Conservation (phyloP, 2,113 vertebrate species). For the Benthochromis sp. region DNA sequence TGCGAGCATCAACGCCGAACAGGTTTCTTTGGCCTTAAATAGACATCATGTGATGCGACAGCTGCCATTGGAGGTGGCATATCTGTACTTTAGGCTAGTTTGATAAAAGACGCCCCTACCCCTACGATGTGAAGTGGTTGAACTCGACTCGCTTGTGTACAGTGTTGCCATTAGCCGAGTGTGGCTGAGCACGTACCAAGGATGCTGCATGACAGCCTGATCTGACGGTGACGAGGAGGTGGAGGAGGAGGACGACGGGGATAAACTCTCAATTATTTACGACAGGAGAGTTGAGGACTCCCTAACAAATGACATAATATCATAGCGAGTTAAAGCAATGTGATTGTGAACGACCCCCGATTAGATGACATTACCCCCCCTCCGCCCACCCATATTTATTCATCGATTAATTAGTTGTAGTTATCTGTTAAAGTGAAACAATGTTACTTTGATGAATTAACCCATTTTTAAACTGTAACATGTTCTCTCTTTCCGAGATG, state of each 20-base stretch:
- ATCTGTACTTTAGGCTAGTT: not conserved
- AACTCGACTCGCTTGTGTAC: slow-evolving; percentile 70
- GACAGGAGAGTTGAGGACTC: not conserved
- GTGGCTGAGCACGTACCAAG: slow-evolving; percentile 80
- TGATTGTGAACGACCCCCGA: not conserved
- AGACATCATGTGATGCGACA: not conserved
- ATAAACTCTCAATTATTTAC: slow-evolving; percentile 36
- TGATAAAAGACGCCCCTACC: slow-evolving; percentile 21
- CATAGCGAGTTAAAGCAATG: not conserved
- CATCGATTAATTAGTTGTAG: not conserved
- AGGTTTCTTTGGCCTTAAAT: not conserved
- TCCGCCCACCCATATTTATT: not conserved
- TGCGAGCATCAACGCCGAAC: no score
- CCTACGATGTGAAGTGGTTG: slow-evolving; percentile 62
- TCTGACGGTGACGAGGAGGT: slow-evolving; percentile 32
- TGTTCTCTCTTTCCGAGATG: not conserved
- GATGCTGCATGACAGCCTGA: slow-evolving; percentile 62
- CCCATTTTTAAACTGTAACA: not conserved
- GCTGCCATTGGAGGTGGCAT: not conserved
- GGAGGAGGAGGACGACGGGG: not conserved
- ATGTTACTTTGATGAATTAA: not conserved
- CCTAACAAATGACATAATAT: not conserved
- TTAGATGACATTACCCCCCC: not conserved
- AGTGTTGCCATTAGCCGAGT: slow-evolving; percentile 84
- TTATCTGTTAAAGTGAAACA: not conserved